Evolutionary conservation across 1,140 invertebrate species (phyloP).

Genomic region (Linepithema humile): DNA sequence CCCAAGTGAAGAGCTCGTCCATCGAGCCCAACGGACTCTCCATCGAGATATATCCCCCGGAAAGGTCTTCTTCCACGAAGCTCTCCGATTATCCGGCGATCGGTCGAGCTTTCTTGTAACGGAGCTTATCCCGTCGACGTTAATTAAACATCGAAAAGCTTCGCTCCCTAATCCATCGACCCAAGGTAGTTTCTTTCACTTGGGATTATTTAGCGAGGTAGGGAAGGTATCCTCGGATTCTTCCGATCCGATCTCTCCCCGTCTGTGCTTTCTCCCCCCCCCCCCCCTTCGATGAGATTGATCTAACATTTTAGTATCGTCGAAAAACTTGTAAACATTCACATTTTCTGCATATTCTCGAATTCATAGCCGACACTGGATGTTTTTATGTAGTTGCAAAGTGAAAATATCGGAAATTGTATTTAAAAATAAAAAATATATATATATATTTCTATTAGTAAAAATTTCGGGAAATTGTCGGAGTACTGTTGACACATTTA

Average conservation of each 20-base stretch:
- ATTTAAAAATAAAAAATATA: too few relatives aligned
- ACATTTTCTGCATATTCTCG: neutral
- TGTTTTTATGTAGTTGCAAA: too few relatives aligned
- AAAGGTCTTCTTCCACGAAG: slow-evolving; percentile 41
- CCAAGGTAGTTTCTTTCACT: slow-evolving; percentile 54
- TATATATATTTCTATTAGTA: too few relatives aligned
- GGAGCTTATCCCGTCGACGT: slow-evolving; percentile 60
- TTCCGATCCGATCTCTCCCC: slow-evolving; percentile 35
- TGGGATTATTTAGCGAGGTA: slow-evolving; percentile 47
- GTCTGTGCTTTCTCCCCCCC: too few relatives aligned
- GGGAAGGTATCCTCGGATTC: slow-evolving; percentile 16
- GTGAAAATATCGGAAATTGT: too few relatives aligned
- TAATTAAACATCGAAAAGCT: slow-evolving; percentile 64
- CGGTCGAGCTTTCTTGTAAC: slow-evolving; percentile 57
- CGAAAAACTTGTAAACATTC: neutral
- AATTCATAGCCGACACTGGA: neutral
- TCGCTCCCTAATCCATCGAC: slow-evolving; percentile 57
- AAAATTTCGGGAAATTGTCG: too few relatives aligned
- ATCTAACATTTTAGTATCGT: neutral
- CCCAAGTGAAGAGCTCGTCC: slow-evolving; percentile 46
- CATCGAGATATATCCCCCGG: slow-evolving; percentile 16
- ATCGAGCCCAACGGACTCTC: slow-evolving; percentile 46
- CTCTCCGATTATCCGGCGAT: slow-evolving; percentile 56
- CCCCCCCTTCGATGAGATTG: neutral
- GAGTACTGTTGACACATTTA: too few relatives aligned